These are phyloP conservation scores for Drosophila helvetica DNA, from an alignment of 2,888 invertebrate genomes.

Conservation along the genomic window DNA sequence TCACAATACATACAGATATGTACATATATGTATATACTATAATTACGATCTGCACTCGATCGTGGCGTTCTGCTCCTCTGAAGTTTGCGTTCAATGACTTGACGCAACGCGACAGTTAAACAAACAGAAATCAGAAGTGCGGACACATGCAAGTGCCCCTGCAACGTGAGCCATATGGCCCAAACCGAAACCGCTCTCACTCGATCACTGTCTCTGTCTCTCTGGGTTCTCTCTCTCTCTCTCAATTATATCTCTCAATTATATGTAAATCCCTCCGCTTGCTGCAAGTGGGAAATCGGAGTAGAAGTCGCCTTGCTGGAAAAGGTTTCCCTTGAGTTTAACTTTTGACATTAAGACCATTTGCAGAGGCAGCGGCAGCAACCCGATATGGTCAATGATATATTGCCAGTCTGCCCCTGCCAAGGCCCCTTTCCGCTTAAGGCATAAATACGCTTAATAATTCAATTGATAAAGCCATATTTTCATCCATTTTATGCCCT, in stretches of 20 bases:
- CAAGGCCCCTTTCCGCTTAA: conserved; percentile 10
- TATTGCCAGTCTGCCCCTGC: conserved; percentile 48
- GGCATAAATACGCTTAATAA: conserved; percentile 71
- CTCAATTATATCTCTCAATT: too few species aligned
- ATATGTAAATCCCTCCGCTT: too few species aligned
- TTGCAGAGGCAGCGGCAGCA: conserved; percentile 59
- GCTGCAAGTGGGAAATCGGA: conserved; percentile 59
- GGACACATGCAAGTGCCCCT: conserved; percentile 28
- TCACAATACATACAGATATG: conserved; percentile 45
- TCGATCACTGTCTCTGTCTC: not conserved
- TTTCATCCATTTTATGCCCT: conserved; percentile 54
- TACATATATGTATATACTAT: too few species aligned
- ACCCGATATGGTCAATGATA: conserved; percentile 76
- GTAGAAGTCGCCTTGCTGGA: conserved; percentile 41
- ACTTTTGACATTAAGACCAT: conserved; percentile 77
- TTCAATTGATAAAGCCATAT: conserved; percentile 64
- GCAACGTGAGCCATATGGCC: conserved; percentile 57
- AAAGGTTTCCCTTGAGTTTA: conserved; percentile 70
- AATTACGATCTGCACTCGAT: conserved; percentile 41
- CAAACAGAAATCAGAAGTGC: conserved; percentile 66
- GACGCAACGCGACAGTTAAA: conserved; percentile 66
- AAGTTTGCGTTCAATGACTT: conserved; percentile 71
- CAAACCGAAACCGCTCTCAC: conserved; percentile 50
- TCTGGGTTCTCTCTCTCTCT: conserved; percentile 42
- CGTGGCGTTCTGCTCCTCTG: conserved; percentile 12